Conservation (phyloP, 2,888 invertebrate species). For the Ochropacha duplaris region DNA sequence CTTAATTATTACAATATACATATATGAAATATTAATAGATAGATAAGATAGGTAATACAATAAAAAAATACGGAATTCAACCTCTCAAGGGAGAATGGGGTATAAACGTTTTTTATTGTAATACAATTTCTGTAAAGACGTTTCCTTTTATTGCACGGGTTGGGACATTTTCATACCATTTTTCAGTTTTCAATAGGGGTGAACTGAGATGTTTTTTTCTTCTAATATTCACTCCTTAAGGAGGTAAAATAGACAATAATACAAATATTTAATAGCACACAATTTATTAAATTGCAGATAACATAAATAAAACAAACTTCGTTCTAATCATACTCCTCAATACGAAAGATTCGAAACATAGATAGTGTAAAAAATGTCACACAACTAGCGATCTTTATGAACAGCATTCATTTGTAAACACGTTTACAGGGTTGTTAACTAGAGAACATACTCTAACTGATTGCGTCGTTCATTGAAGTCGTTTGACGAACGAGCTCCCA, state of each 20-base stretch:
- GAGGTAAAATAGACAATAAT: no score
- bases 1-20: background rate
- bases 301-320: background rate
- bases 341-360: no score
- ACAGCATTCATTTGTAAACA: conserved; percentile 40
- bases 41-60: background rate
- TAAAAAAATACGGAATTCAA: no score
- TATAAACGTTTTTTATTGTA: no score
- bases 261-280: background rate
- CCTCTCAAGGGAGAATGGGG: no score
- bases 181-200: no score
- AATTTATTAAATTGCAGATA: background rate
- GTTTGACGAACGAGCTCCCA: conserved; percentile 59
- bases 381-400: conserved; percentile 17
- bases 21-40: background rate
- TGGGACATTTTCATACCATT: no score
- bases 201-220: no score
- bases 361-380: conserved; percentile 10
- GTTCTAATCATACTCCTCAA: no score
- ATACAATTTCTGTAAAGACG: no score
- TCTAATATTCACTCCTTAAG: no score
- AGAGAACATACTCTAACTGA: conserved; percentile 72
- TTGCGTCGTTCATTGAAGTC: conserved; percentile 67
- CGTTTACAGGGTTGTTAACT: conserved; percentile 47
- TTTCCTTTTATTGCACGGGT: no score